A percentile compares a stretch with the other conserved stretches of the same genome.
These are phyloP conservation scores for Colostygia pectinataria DNA, from an alignment of 2,888 invertebrate species.

Conservation along the genomic window DNA sequence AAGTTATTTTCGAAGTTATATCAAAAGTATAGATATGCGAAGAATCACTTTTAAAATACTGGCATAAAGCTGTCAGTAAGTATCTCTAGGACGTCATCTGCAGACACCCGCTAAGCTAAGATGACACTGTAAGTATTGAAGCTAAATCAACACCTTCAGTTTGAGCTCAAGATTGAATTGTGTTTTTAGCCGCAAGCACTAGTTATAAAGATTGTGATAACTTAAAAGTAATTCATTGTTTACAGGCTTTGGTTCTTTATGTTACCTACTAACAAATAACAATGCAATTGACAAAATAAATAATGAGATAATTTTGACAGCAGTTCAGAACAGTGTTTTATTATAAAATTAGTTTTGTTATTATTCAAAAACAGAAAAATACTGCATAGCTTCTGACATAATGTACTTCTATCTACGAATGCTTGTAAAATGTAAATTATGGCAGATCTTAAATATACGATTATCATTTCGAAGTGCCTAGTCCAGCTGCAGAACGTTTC, in stretches of 20 bases:
- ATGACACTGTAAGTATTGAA: constrained; percentile 35
- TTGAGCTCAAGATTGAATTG: constrained; percentile 25
- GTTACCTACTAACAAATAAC: background rate
- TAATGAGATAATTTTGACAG: background rate
- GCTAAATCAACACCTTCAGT: constrained; percentile 39
- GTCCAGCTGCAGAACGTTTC: too few relatives aligned
- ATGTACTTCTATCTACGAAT: too few relatives aligned
- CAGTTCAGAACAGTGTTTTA: too few relatives aligned
- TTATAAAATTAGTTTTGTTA: too few relatives aligned
- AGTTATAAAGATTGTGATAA: constrained; percentile 10
- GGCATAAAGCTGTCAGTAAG: constrained; percentile 45
- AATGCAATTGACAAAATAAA: background rate
- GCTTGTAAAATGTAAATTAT: too few relatives aligned
- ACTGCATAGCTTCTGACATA: too few relatives aligned
- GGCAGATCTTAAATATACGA: too few relatives aligned
- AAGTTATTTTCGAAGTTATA: too few relatives aligned
- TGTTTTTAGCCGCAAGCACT: constrained; percentile 23
- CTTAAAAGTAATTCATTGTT: constrained; percentile 5
- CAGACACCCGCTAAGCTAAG: constrained; percentile 35
- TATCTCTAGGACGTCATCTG: constrained; percentile 43
- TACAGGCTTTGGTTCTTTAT: background rate
- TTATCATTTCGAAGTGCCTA: too few relatives aligned
- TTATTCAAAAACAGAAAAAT: too few relatives aligned
- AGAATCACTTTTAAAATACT: constrained; percentile 51
- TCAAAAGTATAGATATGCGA: too few relatives aligned